Conservation (phyloP, 2,113 vertebrate species). For the Thinocorus orbignyianus region DNA sequence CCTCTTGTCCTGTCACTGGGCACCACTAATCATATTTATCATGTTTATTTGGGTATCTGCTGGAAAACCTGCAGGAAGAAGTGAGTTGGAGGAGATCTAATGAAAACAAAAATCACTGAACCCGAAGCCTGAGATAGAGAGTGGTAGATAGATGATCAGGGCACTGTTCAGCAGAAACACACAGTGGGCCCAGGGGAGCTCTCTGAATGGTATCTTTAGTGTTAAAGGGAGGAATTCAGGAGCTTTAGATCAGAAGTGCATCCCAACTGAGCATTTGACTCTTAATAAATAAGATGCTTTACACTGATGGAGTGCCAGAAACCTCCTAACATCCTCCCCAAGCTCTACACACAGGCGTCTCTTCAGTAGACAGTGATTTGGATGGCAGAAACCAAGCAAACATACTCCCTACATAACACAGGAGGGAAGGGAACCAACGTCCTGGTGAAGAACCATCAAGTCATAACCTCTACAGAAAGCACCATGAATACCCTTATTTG, state of each 20-base stretch:
- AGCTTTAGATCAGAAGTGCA: constrained; percentile 5
- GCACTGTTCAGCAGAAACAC: background rate
- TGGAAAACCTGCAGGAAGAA: background rate
- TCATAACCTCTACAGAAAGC: background rate
- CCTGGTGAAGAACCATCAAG: background rate
- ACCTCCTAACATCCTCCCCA: constrained; percentile 21
- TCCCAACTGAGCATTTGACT: background rate
- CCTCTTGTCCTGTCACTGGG: too few species aligned
- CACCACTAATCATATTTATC: too few species aligned
- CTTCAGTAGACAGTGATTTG: background rate
- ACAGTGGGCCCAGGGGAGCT: background rate
- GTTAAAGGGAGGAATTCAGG: constrained; percentile 21
- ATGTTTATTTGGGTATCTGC: background rate
- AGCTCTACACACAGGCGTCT: background rate
- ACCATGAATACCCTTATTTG: background rate
- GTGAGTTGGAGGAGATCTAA: background rate
- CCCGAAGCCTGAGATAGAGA: background rate
- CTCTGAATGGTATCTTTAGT: background rate
- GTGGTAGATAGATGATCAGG: background rate
- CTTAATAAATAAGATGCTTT: constrained; percentile 41
- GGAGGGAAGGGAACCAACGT: background rate
- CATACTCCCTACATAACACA: background rate
- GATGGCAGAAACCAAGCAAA: constrained; percentile 25
- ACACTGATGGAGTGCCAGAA: constrained; percentile 26
- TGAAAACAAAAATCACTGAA: background rate